Evolutionary conservation across 2,113 vertebrate genomes (phyloP).

Genomic region (Clarias gariepinus): DNA sequence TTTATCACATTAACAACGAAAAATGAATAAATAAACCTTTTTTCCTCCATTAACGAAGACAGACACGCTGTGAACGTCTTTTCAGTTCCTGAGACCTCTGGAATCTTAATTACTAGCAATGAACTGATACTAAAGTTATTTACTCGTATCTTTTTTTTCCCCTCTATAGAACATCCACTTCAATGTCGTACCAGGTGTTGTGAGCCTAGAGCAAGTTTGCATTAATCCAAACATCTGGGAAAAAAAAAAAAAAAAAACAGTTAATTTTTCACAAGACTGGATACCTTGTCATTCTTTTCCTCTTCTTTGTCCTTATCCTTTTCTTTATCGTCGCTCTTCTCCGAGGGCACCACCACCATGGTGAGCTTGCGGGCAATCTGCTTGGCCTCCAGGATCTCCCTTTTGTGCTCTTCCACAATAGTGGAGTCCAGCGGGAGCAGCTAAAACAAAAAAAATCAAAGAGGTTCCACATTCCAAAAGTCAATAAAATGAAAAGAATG

Average conservation of each 20-base stretch:
- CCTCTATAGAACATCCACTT: no score
- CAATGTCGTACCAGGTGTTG: not conserved
- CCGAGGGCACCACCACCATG: slow-evolving; percentile 92
- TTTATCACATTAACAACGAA: not conserved
- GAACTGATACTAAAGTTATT: not conserved
- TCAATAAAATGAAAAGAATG: not conserved
- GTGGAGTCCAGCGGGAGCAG: slow-evolving; percentile 86
- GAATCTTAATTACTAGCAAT: not conserved
- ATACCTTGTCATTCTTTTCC: slow-evolving; percentile 83
- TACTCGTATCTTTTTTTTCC: not conserved
- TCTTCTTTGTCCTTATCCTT: slow-evolving; percentile 89
- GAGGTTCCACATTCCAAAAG: no score
- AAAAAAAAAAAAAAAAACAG: not conserved
- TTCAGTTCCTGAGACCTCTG: not conserved
- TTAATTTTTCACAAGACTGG: not conserved
- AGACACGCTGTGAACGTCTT: not conserved
- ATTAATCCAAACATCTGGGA: not conserved
- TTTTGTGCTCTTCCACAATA: slow-evolving; percentile 92
- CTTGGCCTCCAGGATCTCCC: slow-evolving; percentile 91
- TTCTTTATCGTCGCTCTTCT: slow-evolving; percentile 86
- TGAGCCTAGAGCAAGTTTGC: not conserved
- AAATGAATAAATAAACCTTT: not conserved
- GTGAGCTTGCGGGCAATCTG: slow-evolving; percentile 95
- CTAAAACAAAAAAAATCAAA: slow-evolving; percentile 62
- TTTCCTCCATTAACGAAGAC: not conserved